Evolutionary conservation across 2,888 invertebrate species (phyloP).

Genomic region (Rhaphigaster nebulosa): DNA sequence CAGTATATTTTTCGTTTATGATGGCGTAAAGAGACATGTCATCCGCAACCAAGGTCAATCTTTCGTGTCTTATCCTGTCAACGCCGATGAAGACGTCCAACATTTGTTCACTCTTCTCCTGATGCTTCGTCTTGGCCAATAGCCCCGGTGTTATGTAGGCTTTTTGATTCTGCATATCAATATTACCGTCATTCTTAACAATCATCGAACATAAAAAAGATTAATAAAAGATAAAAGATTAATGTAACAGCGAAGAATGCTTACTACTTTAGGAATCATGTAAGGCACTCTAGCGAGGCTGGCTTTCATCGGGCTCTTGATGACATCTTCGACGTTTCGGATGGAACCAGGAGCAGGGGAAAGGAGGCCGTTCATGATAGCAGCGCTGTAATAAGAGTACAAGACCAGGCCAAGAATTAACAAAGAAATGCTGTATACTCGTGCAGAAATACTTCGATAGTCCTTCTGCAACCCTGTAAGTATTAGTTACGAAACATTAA

Average conservation of each 20-base stretch:
- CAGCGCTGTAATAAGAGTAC: conserved; percentile 65
- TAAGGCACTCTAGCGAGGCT: conserved; percentile 24
- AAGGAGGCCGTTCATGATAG: conserved; percentile 65
- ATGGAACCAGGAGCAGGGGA: conserved; percentile 64
- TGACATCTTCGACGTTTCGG: conserved; percentile 27
- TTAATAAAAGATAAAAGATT: background rate
- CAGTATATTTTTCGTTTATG: background rate
- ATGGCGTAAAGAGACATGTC: background rate
- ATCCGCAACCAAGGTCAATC: conserved; percentile 15
- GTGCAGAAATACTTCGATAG: conserved; percentile 59
- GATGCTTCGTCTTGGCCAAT: background rate
- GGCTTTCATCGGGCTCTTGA: conserved; percentile 12
- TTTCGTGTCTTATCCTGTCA: background rate
- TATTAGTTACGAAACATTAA: background rate
- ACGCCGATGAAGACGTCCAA: background rate
- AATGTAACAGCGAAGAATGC: background rate
- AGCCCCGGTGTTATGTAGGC: conserved; percentile 8
- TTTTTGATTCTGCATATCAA: conserved; percentile 52
- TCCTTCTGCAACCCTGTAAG: conserved; percentile 63
- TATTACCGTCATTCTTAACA: background rate
- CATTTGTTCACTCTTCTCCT: background rate
- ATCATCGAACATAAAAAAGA: background rate
- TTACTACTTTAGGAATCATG: conserved; percentile 36
- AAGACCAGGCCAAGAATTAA: conserved; percentile 63
- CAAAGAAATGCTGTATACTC: conserved; percentile 61